phyloP scores from a whole-genome alignment of 2,888 invertebrate genomes.

The Lycocerus yunnanus region DNA sequence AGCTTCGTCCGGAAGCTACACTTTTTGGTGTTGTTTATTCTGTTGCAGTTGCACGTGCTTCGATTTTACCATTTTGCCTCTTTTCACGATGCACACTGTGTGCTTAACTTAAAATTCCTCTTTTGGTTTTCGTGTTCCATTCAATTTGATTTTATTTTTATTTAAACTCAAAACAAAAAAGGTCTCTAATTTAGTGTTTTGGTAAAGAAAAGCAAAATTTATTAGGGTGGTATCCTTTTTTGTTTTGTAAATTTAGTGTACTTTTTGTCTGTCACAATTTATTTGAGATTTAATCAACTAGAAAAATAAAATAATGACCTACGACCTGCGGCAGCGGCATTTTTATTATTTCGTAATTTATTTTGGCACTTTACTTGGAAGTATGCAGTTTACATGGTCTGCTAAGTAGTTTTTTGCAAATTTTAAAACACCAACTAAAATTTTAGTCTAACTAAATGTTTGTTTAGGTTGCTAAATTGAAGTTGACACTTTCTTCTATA shows the following conservation, averaged over 20 bases:
- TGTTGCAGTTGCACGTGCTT: slow-evolving; percentile 30
- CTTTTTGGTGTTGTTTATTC: slow-evolving; percentile 32
- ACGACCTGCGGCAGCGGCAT: not conserved
- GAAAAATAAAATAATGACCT: not conserved
- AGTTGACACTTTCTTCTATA: not conserved
- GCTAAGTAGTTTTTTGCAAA: not conserved
- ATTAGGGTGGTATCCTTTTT: not conserved
- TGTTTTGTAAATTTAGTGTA: not conserved
- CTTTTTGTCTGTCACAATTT: not conserved
- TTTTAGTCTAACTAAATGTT: not conserved
- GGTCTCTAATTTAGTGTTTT: not conserved
- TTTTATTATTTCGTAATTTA: not conserved
- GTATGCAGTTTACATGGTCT: not conserved
- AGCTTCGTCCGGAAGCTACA: slow-evolving; percentile 39
- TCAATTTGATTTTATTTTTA: not conserved
- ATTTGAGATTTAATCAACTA: not conserved
- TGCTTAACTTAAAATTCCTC: not conserved
- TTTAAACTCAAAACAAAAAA: not conserved
- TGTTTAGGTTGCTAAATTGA: not conserved
- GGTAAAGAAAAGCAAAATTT: not conserved
- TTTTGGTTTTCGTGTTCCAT: not conserved
- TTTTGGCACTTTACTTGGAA: not conserved
- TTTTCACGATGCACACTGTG: not conserved
- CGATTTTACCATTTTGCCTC: not conserved
- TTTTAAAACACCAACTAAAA: not conserved